Evolutionary conservation across 2,113 vertebrate species (phyloP), one percentile per base, ranked within the genome.

Genomic region (Gambusia holbrooki): DNA sequence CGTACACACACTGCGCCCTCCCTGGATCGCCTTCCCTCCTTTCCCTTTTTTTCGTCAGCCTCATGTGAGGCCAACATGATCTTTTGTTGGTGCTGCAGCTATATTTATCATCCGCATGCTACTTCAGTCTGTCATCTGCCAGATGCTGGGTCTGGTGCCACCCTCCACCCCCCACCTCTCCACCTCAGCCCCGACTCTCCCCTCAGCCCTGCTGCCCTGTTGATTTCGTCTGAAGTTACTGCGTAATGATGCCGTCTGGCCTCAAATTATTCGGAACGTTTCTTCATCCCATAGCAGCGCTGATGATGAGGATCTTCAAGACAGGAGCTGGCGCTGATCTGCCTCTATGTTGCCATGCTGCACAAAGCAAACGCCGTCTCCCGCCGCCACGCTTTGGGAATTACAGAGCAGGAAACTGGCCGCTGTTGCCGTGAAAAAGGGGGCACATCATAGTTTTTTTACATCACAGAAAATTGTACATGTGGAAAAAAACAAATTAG

Each of bases 51-150:
- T 22, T 80, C 72, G 25, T 77, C 82, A 74, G n/a, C 54, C 58
- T 74, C 62, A 64, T 90, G 78, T 88, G 86, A 83, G 79, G 85
- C 79, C 85, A 40, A 74, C 73, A 32, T 17, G 30, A 62, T 81
- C 65, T 76, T 83, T 69, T 87, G 80, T 77, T 79, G 71, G 79
- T 77, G 48, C 75, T 73, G 65, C 32, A 15, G 68, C 85, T 90
- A 91, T 92, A 89, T 92, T 91, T 92, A 91, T 78, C 86, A 68
- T 40, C 30, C 22, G 35, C 70, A 64, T 37, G 77, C 76, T 81
- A 82, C 81, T 89, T 71, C 67, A 69, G 85, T 79, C 75, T 80
- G 79, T 81, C 78, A 70, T 71, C 80, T 79, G 64, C 70, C 74
- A 45, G 62, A 73, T 80, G 83, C 80, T 74, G 69, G 77, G 69